A percentile compares a stretch with the other conserved stretches of the same genome.
Evolutionary conservation across 2,888 invertebrate genomes (phyloP).

Genomic region (Antheraea yamamai): DNA sequence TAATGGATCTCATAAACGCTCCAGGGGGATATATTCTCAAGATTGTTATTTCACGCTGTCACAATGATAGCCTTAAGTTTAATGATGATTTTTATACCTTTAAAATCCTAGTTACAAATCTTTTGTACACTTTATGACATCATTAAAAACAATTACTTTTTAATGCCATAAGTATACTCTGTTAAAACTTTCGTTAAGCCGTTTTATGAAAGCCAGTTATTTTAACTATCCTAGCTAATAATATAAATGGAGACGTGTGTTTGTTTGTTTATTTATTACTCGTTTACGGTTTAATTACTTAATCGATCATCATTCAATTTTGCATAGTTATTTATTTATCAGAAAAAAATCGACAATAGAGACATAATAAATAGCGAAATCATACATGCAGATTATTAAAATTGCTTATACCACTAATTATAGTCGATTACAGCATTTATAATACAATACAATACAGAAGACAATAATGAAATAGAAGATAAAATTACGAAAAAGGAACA

Average conservation of each 20-base stretch:
- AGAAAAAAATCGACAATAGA: no score
- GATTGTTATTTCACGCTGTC: not conserved
- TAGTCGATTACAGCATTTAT: no score
- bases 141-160: not conserved
- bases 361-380: no score
- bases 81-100: not conserved
- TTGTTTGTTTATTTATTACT: not conserved
- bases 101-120: not conserved
- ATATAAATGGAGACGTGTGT: not conserved
- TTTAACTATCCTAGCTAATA: not conserved
- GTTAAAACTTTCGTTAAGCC: not conserved
- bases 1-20: not conserved
- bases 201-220: not conserved
- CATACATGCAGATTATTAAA: no score
- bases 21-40: not conserved
- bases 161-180: not conserved
- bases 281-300: not conserved
- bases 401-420: no score
- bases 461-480: no score
- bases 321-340: no score
- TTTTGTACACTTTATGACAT: not conserved
- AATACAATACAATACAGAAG: no score
- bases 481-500: no score
- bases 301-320: not conserved
- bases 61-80: not conserved